Percentiles rank a stretch among this genome's conserved stretches.
Conservation (phyloP, 92 coral and sea anemone species). For the Desmophyllum pertusum region DNA sequence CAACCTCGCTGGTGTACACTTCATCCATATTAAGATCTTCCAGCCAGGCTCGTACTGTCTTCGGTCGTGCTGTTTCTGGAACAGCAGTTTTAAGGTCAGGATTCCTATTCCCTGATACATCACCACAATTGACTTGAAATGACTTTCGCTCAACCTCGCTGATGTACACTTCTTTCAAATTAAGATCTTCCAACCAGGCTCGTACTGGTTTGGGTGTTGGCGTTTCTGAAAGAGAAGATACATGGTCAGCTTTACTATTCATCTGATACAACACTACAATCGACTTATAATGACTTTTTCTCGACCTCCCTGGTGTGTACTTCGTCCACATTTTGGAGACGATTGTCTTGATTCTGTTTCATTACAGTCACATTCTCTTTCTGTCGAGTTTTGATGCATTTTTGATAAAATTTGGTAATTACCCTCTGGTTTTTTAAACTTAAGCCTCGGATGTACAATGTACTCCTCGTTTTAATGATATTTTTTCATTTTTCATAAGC, state of each 20-base stretch:
- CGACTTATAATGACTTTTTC: neutral
- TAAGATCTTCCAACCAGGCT: constrained; percentile 15
- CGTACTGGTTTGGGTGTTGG: neutral
- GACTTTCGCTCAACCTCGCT: neutral
- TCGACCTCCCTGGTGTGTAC: neutral
- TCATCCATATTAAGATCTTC: neutral
- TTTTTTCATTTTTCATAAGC: too few species aligned
- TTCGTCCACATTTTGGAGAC: neutral
- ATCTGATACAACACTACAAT: neutral
- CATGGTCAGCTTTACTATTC: neutral
- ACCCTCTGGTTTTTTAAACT: too few species aligned
- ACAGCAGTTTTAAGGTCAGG: neutral
- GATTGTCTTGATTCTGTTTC: neutral
- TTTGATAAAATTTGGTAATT: too few species aligned
- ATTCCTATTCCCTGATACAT: neutral
- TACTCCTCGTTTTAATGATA: too few species aligned
- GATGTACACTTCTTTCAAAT: neutral
- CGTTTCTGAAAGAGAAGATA: neutral
- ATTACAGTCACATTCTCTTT: neutral
- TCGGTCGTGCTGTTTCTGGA: neutral
- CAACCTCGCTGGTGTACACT: neutral
- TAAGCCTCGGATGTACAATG: too few species aligned
- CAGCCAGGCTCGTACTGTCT: constrained; percentile 19
- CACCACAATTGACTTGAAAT: neutral
- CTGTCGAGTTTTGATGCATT: too few species aligned